Evolutionary conservation across 2,113 vertebrate genomes (phyloP), one percentile per base, ranked within the genome.

Genomic region (Sturnus vulgaris): DNA sequence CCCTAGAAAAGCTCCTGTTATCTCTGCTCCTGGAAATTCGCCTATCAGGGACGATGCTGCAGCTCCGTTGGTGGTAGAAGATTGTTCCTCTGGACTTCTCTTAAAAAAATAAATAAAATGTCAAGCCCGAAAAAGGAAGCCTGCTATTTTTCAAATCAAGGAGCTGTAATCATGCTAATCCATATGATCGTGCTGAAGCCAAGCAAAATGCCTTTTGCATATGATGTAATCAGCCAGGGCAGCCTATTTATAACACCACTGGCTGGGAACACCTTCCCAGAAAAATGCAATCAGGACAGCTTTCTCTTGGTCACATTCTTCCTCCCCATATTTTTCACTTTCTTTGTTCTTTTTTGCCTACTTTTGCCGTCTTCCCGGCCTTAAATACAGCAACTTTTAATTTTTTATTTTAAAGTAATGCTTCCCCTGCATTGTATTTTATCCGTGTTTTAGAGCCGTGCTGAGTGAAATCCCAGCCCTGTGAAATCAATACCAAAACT

Each of bases 401-500:
- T 22, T 72, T 76, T 93, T 80, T 63, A 7, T 55, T 87, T 93
- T 56, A 88, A 88, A 59, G 30, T 21, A 66, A 39, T 2, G 5
- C 44, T 92, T 93, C 44, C 68, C 42, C 20, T 4, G 1, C 49
- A 16, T 66, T 70, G 60, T 70, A 1, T 75, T 78, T 55, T 63
- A 82, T 47, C 75, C 12, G 13, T 28, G 50, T 20, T 69, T 63
- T 49, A 72, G 30, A 91, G 66, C 75, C 2, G 28, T 22, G 80
- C 66, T 2, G 60, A 85, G 71, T 12, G 84, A 95, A 94, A 93
- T 81, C 78, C 56, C 71, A 44, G 71, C 21, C 68, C 68, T 77
- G 82, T 33, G 71, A 88, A 93, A 96, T 96, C 95, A 92, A 94
- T 96, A 86, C n/a, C 90, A 95, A 95, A 97, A 94, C 82, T 95